Conservation (phyloP, 2,113 vertebrate species). For the Otolemur garnettii region DNA sequence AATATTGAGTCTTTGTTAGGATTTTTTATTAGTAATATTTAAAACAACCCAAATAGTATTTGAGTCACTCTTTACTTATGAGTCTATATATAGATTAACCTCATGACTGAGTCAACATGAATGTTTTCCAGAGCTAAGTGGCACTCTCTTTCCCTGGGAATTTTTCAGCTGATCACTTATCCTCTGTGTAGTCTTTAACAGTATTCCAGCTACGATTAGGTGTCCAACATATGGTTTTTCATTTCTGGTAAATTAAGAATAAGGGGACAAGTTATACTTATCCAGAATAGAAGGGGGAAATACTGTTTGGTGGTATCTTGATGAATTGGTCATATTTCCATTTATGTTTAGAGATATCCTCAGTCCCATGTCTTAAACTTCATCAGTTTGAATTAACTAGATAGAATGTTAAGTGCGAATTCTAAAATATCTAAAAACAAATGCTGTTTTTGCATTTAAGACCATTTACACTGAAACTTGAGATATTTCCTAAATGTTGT, state of each 20-base stretch:
- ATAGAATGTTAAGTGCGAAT: slow-evolving; percentile 8
- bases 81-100: slow-evolving; percentile 78
- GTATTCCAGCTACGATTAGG: not conserved
- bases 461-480: slow-evolving; percentile 50
- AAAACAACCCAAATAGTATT: slow-evolving; percentile 74
- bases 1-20: slow-evolving; percentile 38
- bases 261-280: not conserved
- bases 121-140: slow-evolving; percentile 65
- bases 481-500: slow-evolving; percentile 37
- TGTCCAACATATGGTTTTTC: slow-evolving; percentile 43
- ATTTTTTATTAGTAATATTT: slow-evolving; percentile 56
- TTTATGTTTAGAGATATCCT: not conserved
- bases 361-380: slow-evolving; percentile 1
- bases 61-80: slow-evolving; percentile 77
- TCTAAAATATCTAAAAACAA: slow-evolving; percentile 33
- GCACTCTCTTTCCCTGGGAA: slow-evolving; percentile 52
- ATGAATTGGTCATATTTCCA: not conserved
- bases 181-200: slow-evolving; percentile 55
- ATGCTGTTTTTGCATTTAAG: slow-evolving; percentile 58
- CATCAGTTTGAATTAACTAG: slow-evolving; percentile 62
- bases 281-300: not conserved
- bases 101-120: slow-evolving; percentile 68
- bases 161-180: slow-evolving; percentile 56
- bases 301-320: not conserved
- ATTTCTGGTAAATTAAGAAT: slow-evolving; percentile 45